A percentile compares a stretch with the other conserved stretches of the same genome.
Conservation (phyloP, 2,888 invertebrate species). For the Strigamia crassipes region DNA sequence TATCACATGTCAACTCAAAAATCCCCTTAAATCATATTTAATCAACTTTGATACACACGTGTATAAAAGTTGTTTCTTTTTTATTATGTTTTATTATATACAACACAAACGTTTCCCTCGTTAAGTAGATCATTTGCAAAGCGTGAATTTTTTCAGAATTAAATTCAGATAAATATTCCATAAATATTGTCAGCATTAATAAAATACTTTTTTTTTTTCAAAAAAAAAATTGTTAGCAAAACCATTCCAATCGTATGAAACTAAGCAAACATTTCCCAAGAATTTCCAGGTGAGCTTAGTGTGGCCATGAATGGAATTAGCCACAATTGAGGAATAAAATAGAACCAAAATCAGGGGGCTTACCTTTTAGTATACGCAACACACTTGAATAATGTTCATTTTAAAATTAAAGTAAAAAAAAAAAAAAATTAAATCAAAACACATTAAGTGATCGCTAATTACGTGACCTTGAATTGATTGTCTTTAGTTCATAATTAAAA, state of each 20-base stretch:
- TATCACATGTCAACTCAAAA: slow-evolving; percentile 25
- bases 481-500: not conserved
- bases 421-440: not conserved
- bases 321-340: not conserved
- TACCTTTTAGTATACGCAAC: not conserved
- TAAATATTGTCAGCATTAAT: not conserved
- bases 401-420: not conserved
- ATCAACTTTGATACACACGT: not conserved
- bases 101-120: not conserved
- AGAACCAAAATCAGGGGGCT: not conserved
- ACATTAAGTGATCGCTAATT: not conserved
- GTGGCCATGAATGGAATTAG: not conserved
- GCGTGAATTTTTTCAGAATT: not conserved
- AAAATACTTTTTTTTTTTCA: not conserved
- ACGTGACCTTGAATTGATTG: not conserved
- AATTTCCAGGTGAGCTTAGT: not conserved
- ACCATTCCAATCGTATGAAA: not conserved
- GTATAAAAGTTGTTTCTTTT: not conserved
- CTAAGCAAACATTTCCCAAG: not conserved
- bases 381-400: not conserved
- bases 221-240: not conserved
- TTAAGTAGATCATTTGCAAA: not conserved
- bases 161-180: not conserved
- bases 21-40: slow-evolving; percentile 1
- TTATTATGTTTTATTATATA: not conserved